These are phyloP conservation scores for Galleria mellonella DNA, from an alignment of 1,140 invertebrate genomes.

Conservation along the genomic window DNA sequence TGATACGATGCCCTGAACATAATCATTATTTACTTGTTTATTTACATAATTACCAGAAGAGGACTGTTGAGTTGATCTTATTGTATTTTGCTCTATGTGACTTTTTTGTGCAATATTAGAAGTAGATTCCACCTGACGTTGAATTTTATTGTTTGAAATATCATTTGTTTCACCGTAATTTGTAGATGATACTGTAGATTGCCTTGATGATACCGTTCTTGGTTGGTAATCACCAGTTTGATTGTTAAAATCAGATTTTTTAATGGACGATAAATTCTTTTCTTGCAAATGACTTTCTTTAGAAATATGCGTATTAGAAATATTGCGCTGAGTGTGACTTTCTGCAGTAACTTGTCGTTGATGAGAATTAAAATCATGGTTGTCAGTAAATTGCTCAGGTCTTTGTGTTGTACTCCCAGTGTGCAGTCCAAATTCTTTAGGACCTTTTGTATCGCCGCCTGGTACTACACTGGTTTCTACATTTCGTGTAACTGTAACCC, in stretches of 20 bases:
- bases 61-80: slow-evolving; percentile 11
- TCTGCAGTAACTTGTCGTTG: slow-evolving; percentile 12
- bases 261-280: not conserved
- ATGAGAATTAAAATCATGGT: slow-evolving; percentile 9
- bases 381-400: slow-evolving; percentile 9
- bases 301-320: slow-evolving; percentile 1
- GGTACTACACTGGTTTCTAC: slow-evolving; percentile 43
- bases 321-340: slow-evolving; percentile 14
- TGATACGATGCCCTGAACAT: slow-evolving; percentile 1
- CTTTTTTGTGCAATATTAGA: slow-evolving; percentile 20
- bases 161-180: too few relatives aligned
- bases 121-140: not conserved
- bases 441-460: slow-evolving; percentile 14
- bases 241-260: not conserved
- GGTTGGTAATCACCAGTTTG: not conserved
- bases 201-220: not conserved
- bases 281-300: not conserved
- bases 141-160: not conserved
- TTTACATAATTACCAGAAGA: slow-evolving; percentile 5
- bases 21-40: not conserved
- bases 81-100: slow-evolving; percentile 9
- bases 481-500: slow-evolving; percentile 56
- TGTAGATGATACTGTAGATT: not conserved
- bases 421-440: not conserved
- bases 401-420: not conserved